These are phyloP conservation scores for Siniperca scherzeri DNA, from an alignment of 2,797 vertebrate genomes.

Conservation along the genomic window DNA sequence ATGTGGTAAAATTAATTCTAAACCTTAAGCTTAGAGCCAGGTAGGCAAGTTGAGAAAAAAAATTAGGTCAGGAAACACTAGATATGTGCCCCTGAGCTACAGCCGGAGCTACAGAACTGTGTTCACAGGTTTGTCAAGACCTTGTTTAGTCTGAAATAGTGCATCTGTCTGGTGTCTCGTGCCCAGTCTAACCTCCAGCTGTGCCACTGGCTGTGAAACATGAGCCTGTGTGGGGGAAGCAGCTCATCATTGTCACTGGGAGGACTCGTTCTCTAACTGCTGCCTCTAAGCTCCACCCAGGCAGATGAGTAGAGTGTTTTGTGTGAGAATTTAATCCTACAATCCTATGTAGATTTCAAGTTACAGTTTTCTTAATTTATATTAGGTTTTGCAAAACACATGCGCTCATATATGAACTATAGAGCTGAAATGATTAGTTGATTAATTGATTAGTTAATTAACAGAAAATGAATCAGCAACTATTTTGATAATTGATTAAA, in stretches of 20 bases:
- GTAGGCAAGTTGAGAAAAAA: background rate
- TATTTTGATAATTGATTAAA: background rate
- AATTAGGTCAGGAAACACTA: conserved; percentile 6
- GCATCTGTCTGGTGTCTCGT: conserved; percentile 24
- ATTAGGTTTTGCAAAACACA: background rate
- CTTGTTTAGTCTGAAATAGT: conserved; percentile 28
- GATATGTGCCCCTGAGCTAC: conserved; percentile 5
- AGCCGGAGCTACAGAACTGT: background rate
- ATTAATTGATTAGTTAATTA: too few relatives aligned
- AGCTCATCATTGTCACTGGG: conserved; percentile 22
- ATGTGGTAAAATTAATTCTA: conserved; percentile 8
- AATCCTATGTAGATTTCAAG: background rate
- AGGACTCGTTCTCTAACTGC: conserved; percentile 1
- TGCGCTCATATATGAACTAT: background rate
- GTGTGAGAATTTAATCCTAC: background rate
- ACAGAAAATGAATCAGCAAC: background rate
- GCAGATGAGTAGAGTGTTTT: background rate
- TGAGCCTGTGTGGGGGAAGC: conserved; percentile 19
- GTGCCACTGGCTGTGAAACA: conserved; percentile 21
- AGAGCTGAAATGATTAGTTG: background rate
- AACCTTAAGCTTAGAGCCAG: background rate
- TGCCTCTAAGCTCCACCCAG: background rate
- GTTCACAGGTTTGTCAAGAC: conserved; percentile 18
- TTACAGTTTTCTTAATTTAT: background rate
- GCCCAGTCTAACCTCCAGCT: conserved; percentile 32